Evolutionary conservation across 1,140 invertebrate species (phyloP).

Genomic region (Panagrolaimus sp.): DNA sequence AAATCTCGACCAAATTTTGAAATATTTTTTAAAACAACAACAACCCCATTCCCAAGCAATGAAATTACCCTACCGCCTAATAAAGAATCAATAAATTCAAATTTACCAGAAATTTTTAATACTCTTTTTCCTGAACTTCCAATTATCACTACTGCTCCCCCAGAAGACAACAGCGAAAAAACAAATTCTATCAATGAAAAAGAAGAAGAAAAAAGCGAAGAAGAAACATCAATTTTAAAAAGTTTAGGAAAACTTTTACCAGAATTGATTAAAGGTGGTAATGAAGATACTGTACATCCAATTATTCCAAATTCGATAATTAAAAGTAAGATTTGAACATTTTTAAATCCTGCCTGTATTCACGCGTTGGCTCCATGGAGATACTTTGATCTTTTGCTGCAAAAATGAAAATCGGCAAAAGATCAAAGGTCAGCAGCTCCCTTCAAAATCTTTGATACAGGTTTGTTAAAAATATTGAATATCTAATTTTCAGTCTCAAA

Average conservation of each 20-base stretch:
- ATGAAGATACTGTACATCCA: neutral
- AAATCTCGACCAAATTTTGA: too few species aligned
- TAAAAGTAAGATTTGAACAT: neutral
- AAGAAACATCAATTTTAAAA: neutral
- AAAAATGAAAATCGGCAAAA: too few species aligned
- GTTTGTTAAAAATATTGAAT: neutral
- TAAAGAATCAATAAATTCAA: neutral
- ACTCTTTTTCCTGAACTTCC: conserved; percentile 1
- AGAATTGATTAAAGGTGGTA: neutral
- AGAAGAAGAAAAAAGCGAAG: neutral
- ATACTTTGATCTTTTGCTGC: too few species aligned
- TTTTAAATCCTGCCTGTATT: too few species aligned
- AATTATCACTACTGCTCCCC: neutral
- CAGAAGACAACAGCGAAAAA: neutral
- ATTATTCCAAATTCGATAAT: conserved; percentile 3
- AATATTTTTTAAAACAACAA: too few species aligned
- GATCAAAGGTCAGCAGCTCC: too few species aligned
- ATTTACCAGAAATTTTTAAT: neutral
- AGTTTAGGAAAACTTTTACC: neutral
- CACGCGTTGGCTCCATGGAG: too few species aligned
- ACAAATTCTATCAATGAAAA: neutral
- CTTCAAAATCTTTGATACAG: too few species aligned
- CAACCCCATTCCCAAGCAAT: too few species aligned
- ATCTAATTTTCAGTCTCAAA: neutral
- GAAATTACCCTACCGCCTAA: too few species aligned